Base-by-base conservation (phyloP, 2,113 vertebrate genomes). In the Rostratula benghalensis region DNA sequence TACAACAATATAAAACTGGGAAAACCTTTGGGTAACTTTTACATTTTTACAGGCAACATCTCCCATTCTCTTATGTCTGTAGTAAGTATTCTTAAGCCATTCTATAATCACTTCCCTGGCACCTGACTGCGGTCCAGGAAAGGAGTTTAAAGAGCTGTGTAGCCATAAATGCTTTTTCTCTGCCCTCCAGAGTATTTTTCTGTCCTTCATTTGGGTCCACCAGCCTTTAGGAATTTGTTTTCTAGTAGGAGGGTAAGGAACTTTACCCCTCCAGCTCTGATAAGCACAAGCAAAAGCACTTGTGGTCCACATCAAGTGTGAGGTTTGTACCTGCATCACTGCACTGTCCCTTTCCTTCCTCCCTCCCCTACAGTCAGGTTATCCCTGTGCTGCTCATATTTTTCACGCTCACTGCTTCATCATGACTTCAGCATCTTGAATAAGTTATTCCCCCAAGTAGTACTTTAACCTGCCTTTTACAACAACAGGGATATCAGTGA, bases 281-380 rank as follows among this genome's bases (percentile, higher is more conserved):
- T 16, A 77, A 67, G 31, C 19, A 18, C 14, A 73, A 71, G 21
- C 22, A 51, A 30, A 73, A 76, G 22, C 2, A 0, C 22, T 69
- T 2, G 0, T 10, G 28, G 41, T 54, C 21, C 33, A 27, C 11
- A 31, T 27, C 18, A 71, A 50, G 22, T 1, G 0, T 5, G 9
- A 68, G 18, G 33, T 65, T 57, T 87, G 27, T n/a, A 25, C 35
- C 20, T 5, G 2, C 7, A 7, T 20, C 1, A 0, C 19, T 41
- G 35, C 20, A 4, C 22, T 69, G 31, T 59, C 31, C 68, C 37
- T 64, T 73, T 81, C 30, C 25, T 57, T 23, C 28, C 24, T 57
- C 22, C 65, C 15, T 23, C 13, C 27, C 19, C 50, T 37, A 35
- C 60, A 57, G 8, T 57, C 54, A 61, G 19, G 13, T 65, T 92